Base-by-base conservation (phyloP, 2,888 invertebrate genomes). In the Cantharis nigra region DNA sequence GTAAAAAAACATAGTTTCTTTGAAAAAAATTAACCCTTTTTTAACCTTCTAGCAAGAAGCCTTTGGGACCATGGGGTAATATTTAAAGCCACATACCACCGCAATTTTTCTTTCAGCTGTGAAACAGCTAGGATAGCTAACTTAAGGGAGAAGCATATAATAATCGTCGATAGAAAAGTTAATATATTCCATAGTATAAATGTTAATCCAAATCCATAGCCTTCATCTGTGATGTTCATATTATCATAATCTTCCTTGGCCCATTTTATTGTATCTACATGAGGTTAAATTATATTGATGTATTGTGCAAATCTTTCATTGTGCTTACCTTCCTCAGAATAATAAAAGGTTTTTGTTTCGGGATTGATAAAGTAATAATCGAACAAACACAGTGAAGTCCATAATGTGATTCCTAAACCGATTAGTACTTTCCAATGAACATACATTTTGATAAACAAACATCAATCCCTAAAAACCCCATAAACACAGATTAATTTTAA, bases 371-470 rank as follows among this genome's bases (percentile, higher is more conserved):
- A 77, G 23, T 64, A 75, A 13, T 49, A 77, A 76, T 87, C 86
- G 28, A 82, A 83, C 62, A 84, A 73, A 72, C 86, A 86, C 5
- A 86, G 75, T 9, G 84, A 62, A 18, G 83, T 30, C 86, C 86
- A 86, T 78, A 86, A 85, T 14, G 83, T 79, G n/a, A 84, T 78
- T n/a, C 85, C 86, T 64, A 85, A 83, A 26, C 81, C 80, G 0
- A 86, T 18, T 14, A 87, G 78, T 0, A 83, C 81, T 78, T 83
- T 86, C 86, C 86, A 86, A 70, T 83, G 82, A 11, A 87, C 78
- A 64, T 83, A 83, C 83, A 84, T 85, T 77, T 80, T 83, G 33
- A n/a, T 63, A 30, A 18, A 18, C 26, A 23, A 26, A 30, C 11
- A 20, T 62, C 9, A n/a, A 49, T 18, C 71, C 49, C 71, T 20